Percentiles rank a stretch among this genome's conserved stretches.
Conservation (phyloP, 2,888 invertebrate species). For the Chorisops tibialis region DNA sequence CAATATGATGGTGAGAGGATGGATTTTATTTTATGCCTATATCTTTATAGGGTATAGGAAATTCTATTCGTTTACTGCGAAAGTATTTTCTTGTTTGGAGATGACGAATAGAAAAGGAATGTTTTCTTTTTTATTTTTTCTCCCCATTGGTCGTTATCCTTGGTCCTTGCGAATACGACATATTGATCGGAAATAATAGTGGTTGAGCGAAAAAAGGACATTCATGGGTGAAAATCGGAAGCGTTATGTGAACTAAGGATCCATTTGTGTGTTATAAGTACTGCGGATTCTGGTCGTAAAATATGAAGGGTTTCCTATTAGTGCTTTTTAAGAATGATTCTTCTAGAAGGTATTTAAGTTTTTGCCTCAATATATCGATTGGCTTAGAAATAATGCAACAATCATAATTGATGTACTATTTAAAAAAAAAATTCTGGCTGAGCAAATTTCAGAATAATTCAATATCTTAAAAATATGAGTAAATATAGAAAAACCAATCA, state of each 20-base stretch:
- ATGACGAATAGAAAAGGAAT: not conserved
- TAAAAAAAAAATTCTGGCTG: too few relatives aligned
- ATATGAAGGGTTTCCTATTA: too few relatives aligned
- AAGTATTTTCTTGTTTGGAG: slow-evolving; percentile 16
- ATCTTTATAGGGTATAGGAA: not conserved
- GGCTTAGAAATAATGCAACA: too few relatives aligned
- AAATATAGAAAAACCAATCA: too few relatives aligned
- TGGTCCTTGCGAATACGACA: slow-evolving; percentile 14
- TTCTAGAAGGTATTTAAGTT: too few relatives aligned
- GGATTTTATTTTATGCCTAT: not conserved
- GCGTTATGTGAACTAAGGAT: not conserved
- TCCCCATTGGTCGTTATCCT: slow-evolving; percentile 14
- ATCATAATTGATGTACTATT: too few relatives aligned
- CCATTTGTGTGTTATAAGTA: slow-evolving; percentile 9
- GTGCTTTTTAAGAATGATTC: too few relatives aligned
- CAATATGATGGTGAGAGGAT: slow-evolving; percentile 10
- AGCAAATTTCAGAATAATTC: too few relatives aligned
- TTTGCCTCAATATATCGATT: too few relatives aligned
- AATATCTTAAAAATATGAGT: too few relatives aligned
- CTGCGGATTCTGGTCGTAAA: slow-evolving; percentile 16
- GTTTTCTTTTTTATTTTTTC: not conserved
- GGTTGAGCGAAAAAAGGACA: not conserved
- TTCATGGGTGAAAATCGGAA: slow-evolving; percentile 11
- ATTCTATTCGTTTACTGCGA: slow-evolving; percentile 15
- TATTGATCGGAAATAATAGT: slow-evolving; percentile 15